Evolutionary conservation across 2,888 invertebrate species (phyloP).

Genomic region (Gandaritis pyraliata): DNA sequence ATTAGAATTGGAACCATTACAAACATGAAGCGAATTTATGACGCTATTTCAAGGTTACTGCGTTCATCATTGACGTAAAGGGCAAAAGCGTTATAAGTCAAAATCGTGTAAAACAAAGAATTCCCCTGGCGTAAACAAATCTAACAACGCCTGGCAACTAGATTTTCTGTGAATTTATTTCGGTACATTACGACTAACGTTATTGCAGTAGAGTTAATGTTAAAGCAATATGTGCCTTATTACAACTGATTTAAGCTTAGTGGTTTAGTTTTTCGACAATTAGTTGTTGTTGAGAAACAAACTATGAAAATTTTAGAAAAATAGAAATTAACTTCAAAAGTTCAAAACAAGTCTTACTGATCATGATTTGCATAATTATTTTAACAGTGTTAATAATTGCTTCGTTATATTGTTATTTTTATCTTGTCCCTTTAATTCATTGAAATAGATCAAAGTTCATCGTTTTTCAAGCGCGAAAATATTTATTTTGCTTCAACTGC

Average conservation of each 20-base stretch:
- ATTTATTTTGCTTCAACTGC: too few species aligned
- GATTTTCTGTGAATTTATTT: constrained; percentile 52
- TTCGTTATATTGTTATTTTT: not conserved
- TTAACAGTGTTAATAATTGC: not conserved
- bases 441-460: not conserved
- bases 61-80: constrained; percentile 23
- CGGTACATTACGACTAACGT: constrained; percentile 48
- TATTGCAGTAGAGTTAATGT: constrained; percentile 35
- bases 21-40: constrained; percentile 19
- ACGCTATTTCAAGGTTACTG: constrained; percentile 27
- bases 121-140: constrained; percentile 39
- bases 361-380: too few species aligned
- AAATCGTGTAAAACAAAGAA: constrained; percentile 32
- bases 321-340: too few species aligned
- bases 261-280: not conserved
- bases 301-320: not conserved
- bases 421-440: constrained; percentile 5
- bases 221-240: constrained; percentile 41
- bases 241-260: constrained; percentile 16
- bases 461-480: too few species aligned
- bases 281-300: not conserved
- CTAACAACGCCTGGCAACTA: constrained; percentile 45
- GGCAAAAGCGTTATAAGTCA: constrained; percentile 33
- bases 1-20: constrained; percentile 20
- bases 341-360: too few species aligned